phyloP scores from a whole-genome alignment of 2,888 invertebrate genomes.

The Villa cingulata region DNA sequence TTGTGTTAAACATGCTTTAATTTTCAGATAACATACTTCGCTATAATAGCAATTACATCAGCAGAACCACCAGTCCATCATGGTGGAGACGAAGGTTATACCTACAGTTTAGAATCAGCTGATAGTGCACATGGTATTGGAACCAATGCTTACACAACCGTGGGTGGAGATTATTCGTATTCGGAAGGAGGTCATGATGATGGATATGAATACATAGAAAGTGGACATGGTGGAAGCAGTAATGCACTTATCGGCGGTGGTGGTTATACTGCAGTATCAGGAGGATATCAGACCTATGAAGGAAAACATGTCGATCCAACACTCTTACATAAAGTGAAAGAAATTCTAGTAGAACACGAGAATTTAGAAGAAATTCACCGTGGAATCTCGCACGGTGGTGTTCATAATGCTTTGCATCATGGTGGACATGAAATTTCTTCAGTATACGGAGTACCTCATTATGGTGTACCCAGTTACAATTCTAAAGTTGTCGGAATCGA shows the following conservation, averaged over 20 bases:
- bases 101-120: constrained; percentile 42
- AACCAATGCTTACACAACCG: constrained; percentile 5
- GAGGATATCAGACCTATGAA: constrained; percentile 59
- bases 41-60: constrained; percentile 49
- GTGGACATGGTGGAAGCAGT: neutral
- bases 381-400: constrained; percentile 33
- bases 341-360: constrained; percentile 65
- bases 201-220: neutral
- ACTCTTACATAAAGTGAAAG: constrained; percentile 61
- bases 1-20: too few relatives aligned
- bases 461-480: constrained; percentile 42
- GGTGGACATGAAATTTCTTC: constrained; percentile 16
- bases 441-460: constrained; percentile 46
- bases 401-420: constrained; percentile 24
- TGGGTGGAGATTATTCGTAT: neutral
- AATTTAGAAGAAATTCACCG: constrained; percentile 37
- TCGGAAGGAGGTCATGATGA: neutral
- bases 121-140: constrained; percentile 7
- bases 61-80: constrained; percentile 47
- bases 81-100: constrained; percentile 40
- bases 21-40: constrained; percentile 31
- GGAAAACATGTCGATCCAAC: constrained; percentile 60
- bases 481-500: constrained; percentile 62
- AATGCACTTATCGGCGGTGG: constrained; percentile 30
- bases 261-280: constrained; percentile 53